These are phyloP conservation scores for Bactericera cockerelli DNA, from an alignment of 1,140 invertebrate genomes.

Conservation along the genomic window DNA sequence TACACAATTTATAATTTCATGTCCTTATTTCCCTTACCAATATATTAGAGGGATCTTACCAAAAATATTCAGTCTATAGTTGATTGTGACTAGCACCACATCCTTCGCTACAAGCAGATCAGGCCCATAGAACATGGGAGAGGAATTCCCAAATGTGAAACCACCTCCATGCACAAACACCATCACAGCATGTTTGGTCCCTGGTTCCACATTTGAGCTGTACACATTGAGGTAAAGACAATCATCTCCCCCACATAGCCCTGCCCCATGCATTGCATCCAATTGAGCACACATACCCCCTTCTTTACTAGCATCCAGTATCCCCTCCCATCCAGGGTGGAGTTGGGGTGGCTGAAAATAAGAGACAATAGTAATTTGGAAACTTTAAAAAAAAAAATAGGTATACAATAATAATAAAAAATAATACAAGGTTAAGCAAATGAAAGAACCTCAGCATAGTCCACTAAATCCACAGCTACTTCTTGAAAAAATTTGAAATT, in stretches of 20 bases:
- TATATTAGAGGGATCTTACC: too few relatives aligned
- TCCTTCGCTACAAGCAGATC: slow-evolving; percentile 56
- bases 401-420: too few relatives aligned
- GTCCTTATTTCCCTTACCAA: too few relatives aligned
- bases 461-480: too few relatives aligned
- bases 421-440: too few relatives aligned
- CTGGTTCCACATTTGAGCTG: slow-evolving; percentile 9
- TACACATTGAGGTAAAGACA: slow-evolving; percentile 19
- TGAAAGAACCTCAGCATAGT: too few relatives aligned
- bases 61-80: slow-evolving; percentile 52
- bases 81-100: slow-evolving; percentile 57
- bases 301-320: slow-evolving; percentile 14
- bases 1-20: too few relatives aligned
- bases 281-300: slow-evolving; percentile 12
- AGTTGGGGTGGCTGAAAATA: slow-evolving; percentile 14
- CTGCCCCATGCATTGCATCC: not conserved
- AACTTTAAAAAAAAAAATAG: too few relatives aligned
- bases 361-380: too few relatives aligned
- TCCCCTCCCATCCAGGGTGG: slow-evolving; percentile 12
- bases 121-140: slow-evolving; percentile 36
- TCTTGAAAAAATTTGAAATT: too few relatives aligned
- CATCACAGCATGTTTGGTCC: slow-evolving; percentile 35
- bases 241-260: slow-evolving; percentile 15
- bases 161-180: slow-evolving; percentile 48
- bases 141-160: slow-evolving; percentile 38